Evolutionary conservation across 2,888 invertebrate genomes (phyloP), one percentile per base, ranked within the genome.

Genomic region (Andrena dorsata): DNA sequence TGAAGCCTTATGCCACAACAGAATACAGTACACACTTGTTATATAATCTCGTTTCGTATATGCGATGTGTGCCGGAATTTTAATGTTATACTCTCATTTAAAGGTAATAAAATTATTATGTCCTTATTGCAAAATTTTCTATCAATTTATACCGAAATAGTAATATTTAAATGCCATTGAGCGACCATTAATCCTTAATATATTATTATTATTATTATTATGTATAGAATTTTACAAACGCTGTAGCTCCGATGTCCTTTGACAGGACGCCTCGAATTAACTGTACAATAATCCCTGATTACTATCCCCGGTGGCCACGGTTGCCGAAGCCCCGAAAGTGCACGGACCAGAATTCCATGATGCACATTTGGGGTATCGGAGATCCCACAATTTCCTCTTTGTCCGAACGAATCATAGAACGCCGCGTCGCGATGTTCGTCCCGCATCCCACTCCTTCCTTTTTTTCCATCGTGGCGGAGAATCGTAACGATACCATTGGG

Each of bases 301-400:
- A 47, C 35, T 16, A 51, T 20, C 28, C 8, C 26, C 16, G 26
- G 8, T 10, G 61, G 56, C 20, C n/a, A 10, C 28, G 28, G 51
- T 5, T 7, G 6, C 1, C 58, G 69, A 80, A 70, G 28, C 80
- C 74, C 28, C 28, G 70, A 70, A 79, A 80, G 65, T 30, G 47
- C 13, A 30, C 16, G 35, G 66, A 51, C 26, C 51, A 32, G 70
- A 60, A 66, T 76, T 56, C 20, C 60, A n/a, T 4, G 58, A 49
- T 72, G 80, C 79, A 79, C 80, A 81, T 81, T 69, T 65, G 64
- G 51, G 73, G 72, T 47, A 70, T 74, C 79, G 16, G 74, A 74
- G 65, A 66, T 63, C 74, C 70, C 74, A 70, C 80, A 80, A 82
- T 80, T 68, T 65, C 70, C 58, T 60, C 26, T 28, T 58, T 23